Conservation (phyloP, 2,113 vertebrate genomes). For the Grallaria varia region DNA sequence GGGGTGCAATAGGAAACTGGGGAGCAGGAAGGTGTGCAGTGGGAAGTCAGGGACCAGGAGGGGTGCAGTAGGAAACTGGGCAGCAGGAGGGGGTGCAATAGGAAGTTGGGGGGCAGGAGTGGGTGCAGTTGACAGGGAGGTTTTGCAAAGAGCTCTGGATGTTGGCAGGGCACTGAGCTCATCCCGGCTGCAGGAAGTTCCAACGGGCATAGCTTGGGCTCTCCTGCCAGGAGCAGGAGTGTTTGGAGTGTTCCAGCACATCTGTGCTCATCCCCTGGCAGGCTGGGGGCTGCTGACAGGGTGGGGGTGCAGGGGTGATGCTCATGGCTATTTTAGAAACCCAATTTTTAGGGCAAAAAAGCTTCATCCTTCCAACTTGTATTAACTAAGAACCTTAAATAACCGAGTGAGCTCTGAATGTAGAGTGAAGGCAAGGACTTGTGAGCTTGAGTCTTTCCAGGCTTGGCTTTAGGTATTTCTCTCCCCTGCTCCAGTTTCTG, state of each 20-base stretch:
- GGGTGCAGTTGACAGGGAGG: fast-evolving
- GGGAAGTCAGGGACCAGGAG: background rate
- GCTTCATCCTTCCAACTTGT: background rate
- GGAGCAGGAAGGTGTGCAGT: background rate
- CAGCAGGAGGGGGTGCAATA: background rate
- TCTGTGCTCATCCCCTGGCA: background rate
- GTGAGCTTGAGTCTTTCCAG: background rate
- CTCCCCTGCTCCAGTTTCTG: fast-evolving
- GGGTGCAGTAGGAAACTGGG: background rate
- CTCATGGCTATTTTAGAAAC: background rate
- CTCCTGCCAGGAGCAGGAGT: background rate
- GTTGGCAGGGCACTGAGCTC: background rate
- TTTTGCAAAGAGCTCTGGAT: background rate
- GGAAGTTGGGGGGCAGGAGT: background rate
- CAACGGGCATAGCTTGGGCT: background rate
- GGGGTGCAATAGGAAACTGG: no score
- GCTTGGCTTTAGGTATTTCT: fast-evolving
- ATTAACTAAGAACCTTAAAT: background rate
- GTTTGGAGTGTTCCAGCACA: background rate
- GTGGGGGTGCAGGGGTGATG: background rate
- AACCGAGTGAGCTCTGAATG: background rate
- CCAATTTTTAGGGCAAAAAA: fast-evolving
- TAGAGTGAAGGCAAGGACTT: background rate
- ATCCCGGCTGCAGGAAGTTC: background rate
- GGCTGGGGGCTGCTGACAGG: fast-evolving